Evolutionary conservation across 1,140 invertebrate species (phyloP), one percentile per base, ranked within the genome.

Genomic region (Holotrichia oblita): DNA sequence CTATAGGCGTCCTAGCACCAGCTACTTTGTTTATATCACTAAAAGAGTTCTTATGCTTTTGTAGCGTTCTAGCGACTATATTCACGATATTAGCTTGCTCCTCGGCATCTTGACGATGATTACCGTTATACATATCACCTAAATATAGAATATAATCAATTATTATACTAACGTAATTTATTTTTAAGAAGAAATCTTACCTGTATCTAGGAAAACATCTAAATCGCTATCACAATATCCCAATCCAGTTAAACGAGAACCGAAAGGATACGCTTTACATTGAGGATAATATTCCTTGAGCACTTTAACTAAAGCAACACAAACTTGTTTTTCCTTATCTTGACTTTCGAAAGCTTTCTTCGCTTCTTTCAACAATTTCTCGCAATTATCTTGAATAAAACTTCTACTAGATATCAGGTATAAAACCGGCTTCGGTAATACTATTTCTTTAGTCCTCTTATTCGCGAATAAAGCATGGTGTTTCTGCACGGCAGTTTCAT

Each of bases 1-100:
- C 86, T 79, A 91, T 91, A 0, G 91, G 91, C 3, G 89, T 88
- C 74, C 90, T 84, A 14, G 89, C 89, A 6, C 84, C 84, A 8
- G 86, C 81, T 76, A 89, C 85, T 48, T 82, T 77, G 40, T 82
- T 69, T 14, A 89, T 78, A 77, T 86, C 77, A 44, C 76, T 79
- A 79, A 84, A 87, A 14, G 82, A 78, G 12, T 82, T 77, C 73
- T 80, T 81, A 41, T 78, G 61, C 69, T 80, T 80, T 59, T 44
- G 64, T 12, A 87, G 80, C 20, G 79, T 69, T 69, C 83, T 83
- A 0, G 48, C 42, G 7, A 80, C 80, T 40, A 79, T 79, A 41
- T 72, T 82, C 7, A 87, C 83, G 24, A 86, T 79, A 10, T 80
- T 78, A 10, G 79, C 81, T 82, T 87, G 86, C 44, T 79, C 78